These are phyloP conservation scores for Plutomurus gul DNA, from an alignment of 1,140 invertebrate genomes.

Conservation along the genomic window DNA sequence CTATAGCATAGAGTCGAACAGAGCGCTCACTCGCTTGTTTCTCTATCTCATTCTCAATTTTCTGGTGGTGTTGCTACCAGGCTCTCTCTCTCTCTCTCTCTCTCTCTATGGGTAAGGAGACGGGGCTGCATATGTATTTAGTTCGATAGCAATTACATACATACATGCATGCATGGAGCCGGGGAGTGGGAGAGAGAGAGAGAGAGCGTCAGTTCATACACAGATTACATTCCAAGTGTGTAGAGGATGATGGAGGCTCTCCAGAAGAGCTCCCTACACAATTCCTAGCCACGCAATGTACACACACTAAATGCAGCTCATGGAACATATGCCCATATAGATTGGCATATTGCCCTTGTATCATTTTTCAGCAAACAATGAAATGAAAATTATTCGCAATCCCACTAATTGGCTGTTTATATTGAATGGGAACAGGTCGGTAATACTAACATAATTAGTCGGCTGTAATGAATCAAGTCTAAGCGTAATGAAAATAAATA, in stretches of 20 bases:
- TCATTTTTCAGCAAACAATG: constrained; percentile 51
- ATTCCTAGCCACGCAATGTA: background rate
- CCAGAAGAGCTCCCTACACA: background rate
- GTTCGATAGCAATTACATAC: background rate
- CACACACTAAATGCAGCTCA: constrained; percentile 20
- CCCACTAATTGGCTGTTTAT: constrained; percentile 44
- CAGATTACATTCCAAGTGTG: background rate
- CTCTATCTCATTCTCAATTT: too few relatives aligned
- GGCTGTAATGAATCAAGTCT: constrained; percentile 38
- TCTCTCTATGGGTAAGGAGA: too few relatives aligned
- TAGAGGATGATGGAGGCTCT: background rate
- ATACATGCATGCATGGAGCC: background rate
- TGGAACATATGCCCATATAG: constrained; percentile 6
- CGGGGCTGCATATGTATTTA: background rate
- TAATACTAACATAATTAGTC: constrained; percentile 42
- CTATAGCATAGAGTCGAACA: background rate
- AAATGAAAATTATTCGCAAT: constrained; percentile 48
- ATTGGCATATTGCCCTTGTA: constrained; percentile 48
- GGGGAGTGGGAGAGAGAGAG: background rate
- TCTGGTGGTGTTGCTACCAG: background rate
- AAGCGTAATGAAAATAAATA: constrained; percentile 31
- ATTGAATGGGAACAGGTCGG: constrained; percentile 29
- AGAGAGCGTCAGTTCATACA: background rate
- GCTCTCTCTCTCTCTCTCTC: background rate
- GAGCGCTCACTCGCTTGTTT: too few relatives aligned